Evolutionary conservation across 1,140 invertebrate species (phyloP), one percentile per base, ranked within the genome.

Genomic region (Hypothenemus hampei): DNA sequence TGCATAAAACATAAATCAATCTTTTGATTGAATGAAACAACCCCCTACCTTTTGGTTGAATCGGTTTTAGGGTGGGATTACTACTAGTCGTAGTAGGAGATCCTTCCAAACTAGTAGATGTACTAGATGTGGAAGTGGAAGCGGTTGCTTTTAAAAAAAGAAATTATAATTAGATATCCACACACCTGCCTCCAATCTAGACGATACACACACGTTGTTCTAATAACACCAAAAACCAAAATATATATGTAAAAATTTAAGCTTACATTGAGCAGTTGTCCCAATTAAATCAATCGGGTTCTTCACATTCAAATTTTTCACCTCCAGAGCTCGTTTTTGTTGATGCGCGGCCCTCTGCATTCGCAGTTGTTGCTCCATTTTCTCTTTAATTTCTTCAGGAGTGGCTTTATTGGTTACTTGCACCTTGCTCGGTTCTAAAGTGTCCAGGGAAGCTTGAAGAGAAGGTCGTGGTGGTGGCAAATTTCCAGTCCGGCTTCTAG

Each of bases 291-390:
- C 44, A 6, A 47, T 44, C 0, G 43, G 71, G 41, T 80, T 64
- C 45, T 78, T 77, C 7, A 62, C 59, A 39, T 57, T 62, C 3
- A 73, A 65, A 65, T 68, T 76, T 57, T 78, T 80, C 50, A 81
- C 66, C 65, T 87, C 84, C 1, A 84, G 62, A 4, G 81, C 81
- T 51, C 87, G 74, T 67, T 93, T 94, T 61, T 92, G 89, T 63
- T 92, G 88, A 72, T 93, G 85, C 1, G 87, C 90, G 15, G 87
- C 83, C 49, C 91, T 72, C 69, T 96, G 92, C 60, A 91, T 76
- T 37, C 89, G 82, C 22, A 94, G 71, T 62, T 94, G 89, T 58
- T 90, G 87, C 65, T 95, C 92, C 82, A 93, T 84, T 68, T 93
- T 90, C 51, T 93, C 91, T 68, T 92, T 92, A 31, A 92, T 85